Base-by-base conservation (phyloP, 2,113 vertebrate species). In the Clinocottus analis region DNA sequence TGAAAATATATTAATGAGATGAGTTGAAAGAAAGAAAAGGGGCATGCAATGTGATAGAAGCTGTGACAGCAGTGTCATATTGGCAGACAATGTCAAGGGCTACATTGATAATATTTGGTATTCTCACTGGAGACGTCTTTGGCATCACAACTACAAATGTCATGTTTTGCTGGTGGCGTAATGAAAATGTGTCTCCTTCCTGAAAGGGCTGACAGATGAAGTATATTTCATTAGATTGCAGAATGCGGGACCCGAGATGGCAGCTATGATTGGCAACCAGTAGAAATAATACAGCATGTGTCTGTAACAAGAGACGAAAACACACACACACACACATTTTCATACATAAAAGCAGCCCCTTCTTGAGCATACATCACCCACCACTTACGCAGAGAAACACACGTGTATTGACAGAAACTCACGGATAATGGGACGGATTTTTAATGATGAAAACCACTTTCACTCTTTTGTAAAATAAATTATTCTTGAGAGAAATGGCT, bases 161-260 rank as follows among this genome's bases (percentile, higher is more conserved):
- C 86, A 86, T 86, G 79, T 92, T 85, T 71, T 66, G 72, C 61
- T 82, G 87, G 51, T 74, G 29, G 76, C 25, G 23, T 92, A 87
- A 90, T 91, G 80, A 93, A 93, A 92, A 91, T 16, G 63, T 77
- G 76, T 85, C 72, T 56, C 65, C 49, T 79, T 66, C 58, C 67
- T 79, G 77, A 87, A 85, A 75, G 84, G 67, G 45, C 56, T 91
- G 90, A 89, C 90, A 79, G 85, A 87, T 41, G 45, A 87, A 91
- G 85, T 84, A 80, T 83, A 89, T 93, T 93, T 92, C 82, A 91
- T 89, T 87, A 83, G 82, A 87, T 83, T 85, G 67, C 72, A 39
- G 72, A 80, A 83, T 81, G 58, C 41, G 64, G 68, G 66, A 72
- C 67, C 33, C 23, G 62, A 74, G 77, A 85, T 79, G 53, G 82